Conservation (phyloP, 1,140 invertebrate genomes). For the Neodiprion pinetum region DNA sequence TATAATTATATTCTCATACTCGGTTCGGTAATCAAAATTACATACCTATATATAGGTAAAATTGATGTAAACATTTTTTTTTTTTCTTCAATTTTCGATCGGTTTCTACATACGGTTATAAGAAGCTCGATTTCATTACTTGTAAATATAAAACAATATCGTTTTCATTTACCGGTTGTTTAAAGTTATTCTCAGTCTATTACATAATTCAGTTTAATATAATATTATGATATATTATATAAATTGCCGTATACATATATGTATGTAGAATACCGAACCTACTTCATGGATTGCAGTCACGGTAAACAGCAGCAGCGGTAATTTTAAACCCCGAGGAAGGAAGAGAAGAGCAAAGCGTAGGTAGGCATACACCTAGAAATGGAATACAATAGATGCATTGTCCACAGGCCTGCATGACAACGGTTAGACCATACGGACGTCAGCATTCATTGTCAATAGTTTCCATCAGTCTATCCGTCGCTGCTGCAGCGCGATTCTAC, state of each 20-base stretch:
- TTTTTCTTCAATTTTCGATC: too few relatives aligned
- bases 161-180: neutral
- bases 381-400: conserved; percentile 45
- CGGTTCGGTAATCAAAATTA: too few relatives aligned
- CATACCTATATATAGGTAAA: too few relatives aligned
- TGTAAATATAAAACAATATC: neutral
- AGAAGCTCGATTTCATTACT: too few relatives aligned
- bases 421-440: conserved; percentile 48
- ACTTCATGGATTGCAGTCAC: neutral
- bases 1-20: too few relatives aligned
- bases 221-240: too few relatives aligned
- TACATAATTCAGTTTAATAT: neutral
- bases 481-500: conserved; percentile 22
- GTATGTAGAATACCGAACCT: neutral
- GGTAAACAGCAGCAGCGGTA: neutral
- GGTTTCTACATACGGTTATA: too few relatives aligned
- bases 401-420: conserved; percentile 39
- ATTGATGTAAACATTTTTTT: too few relatives aligned
- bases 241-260: too few relatives aligned
- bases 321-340: conserved; percentile 33
- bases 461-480: conserved; percentile 43
- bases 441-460: conserved; percentile 47
- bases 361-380: conserved; percentile 40
- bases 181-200: neutral
- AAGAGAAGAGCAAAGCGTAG: neutral